Conservation (phyloP, 2,113 vertebrate genomes). For the Athene cunicularia region DNA sequence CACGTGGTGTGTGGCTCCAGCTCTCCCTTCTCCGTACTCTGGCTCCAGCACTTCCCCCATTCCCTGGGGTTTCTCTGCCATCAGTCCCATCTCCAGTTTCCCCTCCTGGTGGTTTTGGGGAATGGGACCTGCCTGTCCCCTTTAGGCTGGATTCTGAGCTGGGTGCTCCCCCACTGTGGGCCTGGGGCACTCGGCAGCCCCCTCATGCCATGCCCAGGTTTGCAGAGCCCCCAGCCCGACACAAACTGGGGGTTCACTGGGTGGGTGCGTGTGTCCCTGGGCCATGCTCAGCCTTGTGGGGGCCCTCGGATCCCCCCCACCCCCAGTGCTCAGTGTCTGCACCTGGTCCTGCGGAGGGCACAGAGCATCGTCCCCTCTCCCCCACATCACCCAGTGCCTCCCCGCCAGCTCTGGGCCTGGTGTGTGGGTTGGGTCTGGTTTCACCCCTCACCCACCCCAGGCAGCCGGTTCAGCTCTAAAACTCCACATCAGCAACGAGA, state of each 20-base stretch:
- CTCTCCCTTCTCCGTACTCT: neutral
- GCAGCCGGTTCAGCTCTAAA: neutral
- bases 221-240: neutral
- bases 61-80: neutral
- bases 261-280: too few species aligned
- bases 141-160: neutral
- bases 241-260: neutral
- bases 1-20: neutral
- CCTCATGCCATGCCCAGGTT: rapidly evolving
- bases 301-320: neutral
- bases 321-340: neutral
- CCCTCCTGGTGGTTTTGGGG: rapidly evolving
- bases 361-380: neutral
- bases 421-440: rapidly evolving
- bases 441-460: neutral
- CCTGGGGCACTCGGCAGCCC: neutral
- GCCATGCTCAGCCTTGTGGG: too few species aligned
- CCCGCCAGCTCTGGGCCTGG: rapidly evolving
- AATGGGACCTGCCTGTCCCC: neutral
- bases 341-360: neutral
- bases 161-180: neutral
- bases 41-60: neutral
- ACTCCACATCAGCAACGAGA: neutral
- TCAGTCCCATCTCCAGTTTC: neutral
- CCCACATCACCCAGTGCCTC: rapidly evolving